Base-by-base conservation (phyloP, 2,888 invertebrate genomes). In the Pteria penguin region DNA sequence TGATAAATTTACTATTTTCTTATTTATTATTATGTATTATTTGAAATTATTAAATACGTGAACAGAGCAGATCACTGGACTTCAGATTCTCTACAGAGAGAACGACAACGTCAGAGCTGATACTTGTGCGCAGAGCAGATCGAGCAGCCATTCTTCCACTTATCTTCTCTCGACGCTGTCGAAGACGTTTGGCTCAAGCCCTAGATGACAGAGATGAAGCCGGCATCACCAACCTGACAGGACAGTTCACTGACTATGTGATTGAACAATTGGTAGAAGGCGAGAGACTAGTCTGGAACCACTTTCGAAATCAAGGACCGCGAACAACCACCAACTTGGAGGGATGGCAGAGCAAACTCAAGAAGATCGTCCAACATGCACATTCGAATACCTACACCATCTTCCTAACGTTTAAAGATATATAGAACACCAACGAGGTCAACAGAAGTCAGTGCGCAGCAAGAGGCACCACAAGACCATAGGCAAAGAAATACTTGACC, bases 371-470 rank as follows among this genome's bases (percentile, higher is more conserved):
- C 29, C 66, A 66, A 54, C 66, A 66, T 27, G 8, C n/a, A 18
- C 66, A 54, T 29, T 54, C 66, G 8, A 66, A 66, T n/a, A 66
- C 54, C 54, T 66, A 54, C 29, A 66, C 66, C 52, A 52, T 54
- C 54, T 54, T 66, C 52, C 52, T 54, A 54, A 24, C 54, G 2
- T 66, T 66, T 29, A 66, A 66, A 27, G 66, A 54, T 29, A 54
- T 66, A 18, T 54, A 54, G 54, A 22, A 4, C 18, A 24, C 36
- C 33, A 63, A 36, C 18, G 66, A 66, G 27, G 27, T 66, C 4
- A 4, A 24, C 18, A 22, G 52, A 27, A 60, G 22, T 18, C 60
- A 60, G 26, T n/a, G 31, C 22, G 18, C 22, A n/a, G 63, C n/a
- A 2, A 33, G 63, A 5, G 33, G 32, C 22, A 32, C 63, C 31